These are phyloP conservation scores for Dasyornis broadbenti DNA, from an alignment of 2,113 vertebrate species.

Conservation along the genomic window DNA sequence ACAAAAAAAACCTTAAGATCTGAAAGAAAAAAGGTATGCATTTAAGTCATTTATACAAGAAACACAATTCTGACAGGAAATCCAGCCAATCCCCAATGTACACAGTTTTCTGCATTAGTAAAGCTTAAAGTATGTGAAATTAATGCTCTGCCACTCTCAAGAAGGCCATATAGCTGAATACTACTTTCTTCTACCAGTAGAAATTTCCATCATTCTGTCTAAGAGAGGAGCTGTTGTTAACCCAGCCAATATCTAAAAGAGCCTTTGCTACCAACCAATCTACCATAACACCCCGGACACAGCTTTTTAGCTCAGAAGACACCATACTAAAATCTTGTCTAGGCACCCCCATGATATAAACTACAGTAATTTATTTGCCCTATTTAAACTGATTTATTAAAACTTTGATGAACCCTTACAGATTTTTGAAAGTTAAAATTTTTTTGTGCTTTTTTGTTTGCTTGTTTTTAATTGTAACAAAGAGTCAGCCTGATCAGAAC, in stretches of 20 bases:
- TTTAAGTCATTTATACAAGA: background rate
- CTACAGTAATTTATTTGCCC: background rate
- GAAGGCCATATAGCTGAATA: background rate
- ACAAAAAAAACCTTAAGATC: background rate
- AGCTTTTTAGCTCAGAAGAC: background rate
- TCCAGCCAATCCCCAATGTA: background rate
- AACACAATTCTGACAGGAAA: background rate
- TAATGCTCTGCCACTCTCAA: background rate
- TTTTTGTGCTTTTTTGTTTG: background rate
- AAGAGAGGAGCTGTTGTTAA: background rate
- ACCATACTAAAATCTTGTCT: background rate
- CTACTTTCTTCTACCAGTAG: background rate
- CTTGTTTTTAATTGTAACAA: background rate
- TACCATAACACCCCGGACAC: background rate
- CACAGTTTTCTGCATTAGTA: background rate
- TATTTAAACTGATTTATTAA: background rate
- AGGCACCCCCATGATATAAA: background rate
- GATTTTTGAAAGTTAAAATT: background rate
- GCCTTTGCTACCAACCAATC: background rate
- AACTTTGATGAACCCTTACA: background rate
- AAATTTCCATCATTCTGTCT: background rate
- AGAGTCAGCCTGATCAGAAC: background rate
- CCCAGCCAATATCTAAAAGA: background rate
- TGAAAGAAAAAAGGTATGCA: background rate
- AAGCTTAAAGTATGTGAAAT: background rate